Conservation (phyloP, 2,888 invertebrate species). For the Drosophila paucipuncta region DNA sequence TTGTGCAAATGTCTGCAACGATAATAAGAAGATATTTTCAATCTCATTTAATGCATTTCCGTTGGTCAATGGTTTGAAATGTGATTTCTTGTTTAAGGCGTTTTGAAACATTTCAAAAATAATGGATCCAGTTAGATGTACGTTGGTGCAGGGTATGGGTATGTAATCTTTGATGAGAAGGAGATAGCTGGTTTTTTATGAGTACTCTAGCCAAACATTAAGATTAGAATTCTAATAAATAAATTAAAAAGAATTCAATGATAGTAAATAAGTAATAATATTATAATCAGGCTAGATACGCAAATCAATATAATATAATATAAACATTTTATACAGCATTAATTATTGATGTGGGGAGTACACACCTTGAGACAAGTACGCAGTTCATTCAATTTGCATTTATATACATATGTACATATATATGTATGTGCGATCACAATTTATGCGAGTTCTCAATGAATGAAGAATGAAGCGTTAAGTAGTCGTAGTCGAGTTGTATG, state of each 20-base stretch:
- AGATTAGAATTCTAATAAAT: neutral
- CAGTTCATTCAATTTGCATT: neutral
- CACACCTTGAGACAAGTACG: neutral
- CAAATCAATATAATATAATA: neutral
- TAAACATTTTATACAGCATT: neutral
- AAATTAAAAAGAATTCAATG: neutral
- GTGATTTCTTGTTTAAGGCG: neutral
- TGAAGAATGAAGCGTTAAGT: neutral
- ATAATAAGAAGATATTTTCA: neutral
- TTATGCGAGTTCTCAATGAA: constrained; percentile 8
- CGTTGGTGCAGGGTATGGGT: neutral
- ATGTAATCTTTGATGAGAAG: neutral
- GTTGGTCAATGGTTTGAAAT: too few relatives aligned
- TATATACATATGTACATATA: neutral
- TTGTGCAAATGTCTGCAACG: neutral
- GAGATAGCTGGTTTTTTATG: neutral
- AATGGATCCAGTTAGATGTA: neutral
- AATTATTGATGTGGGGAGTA: neutral
- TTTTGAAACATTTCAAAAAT: neutral
- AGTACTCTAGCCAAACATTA: neutral
- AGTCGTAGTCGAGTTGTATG: neutral
- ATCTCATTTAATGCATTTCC: neutral
- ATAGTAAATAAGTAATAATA: neutral
- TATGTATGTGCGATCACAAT: neutral
- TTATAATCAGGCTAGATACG: neutral